Evolutionary conservation across 2,888 invertebrate genomes (phyloP), one percentile per base, ranked within the genome.

Genomic region (Smittia sp.): DNA sequence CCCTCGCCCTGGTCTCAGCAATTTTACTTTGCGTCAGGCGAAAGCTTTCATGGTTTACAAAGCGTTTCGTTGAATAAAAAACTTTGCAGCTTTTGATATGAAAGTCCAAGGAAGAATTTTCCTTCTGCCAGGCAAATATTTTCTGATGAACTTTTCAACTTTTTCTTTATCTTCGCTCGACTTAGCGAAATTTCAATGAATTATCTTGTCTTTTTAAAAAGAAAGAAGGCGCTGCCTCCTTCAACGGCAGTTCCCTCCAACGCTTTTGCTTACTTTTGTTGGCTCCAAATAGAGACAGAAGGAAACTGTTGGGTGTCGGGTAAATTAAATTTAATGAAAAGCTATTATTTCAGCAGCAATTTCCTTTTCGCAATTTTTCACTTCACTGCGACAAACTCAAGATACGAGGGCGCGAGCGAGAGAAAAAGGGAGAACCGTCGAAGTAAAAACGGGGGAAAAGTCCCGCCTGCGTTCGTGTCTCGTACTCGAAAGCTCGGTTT

Each of bases 311-410:
- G 39, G 13, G 39, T 13, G 39, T 65, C 11, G 39, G 13, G 39
- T 13, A 67, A 67, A 67, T 39, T 67, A 39, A 67, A 67, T 41
- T 67, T 67, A 67, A 67, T 67, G 67, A 67, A 67, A 67, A 67
- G 9, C 41, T 25, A 66, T 66, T 38, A 67, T 67, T 67, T 38
- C 38, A 18, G 18, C 6, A 63, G 27, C 18, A 63, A 63, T 63
- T 63, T 63, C 63, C 63, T 24, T 58, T 63, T 63, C 27, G 25
- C 27, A 27, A 63, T 63, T 63, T 63, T 63, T 63, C 63, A 63
- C 63, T 63, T n/a, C 20, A 63, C 9, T 58, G 58, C 58, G 58
- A 58, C 58, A 58, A 58, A 58, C 22, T 58, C 58, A n/a, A 22
- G 18, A 3, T 58, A 58, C 58, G 58, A 58, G 15, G 46, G 46